These are phyloP conservation scores for Anticlea derivata DNA, from an alignment of 2,888 invertebrate species.

Conservation along the genomic window DNA sequence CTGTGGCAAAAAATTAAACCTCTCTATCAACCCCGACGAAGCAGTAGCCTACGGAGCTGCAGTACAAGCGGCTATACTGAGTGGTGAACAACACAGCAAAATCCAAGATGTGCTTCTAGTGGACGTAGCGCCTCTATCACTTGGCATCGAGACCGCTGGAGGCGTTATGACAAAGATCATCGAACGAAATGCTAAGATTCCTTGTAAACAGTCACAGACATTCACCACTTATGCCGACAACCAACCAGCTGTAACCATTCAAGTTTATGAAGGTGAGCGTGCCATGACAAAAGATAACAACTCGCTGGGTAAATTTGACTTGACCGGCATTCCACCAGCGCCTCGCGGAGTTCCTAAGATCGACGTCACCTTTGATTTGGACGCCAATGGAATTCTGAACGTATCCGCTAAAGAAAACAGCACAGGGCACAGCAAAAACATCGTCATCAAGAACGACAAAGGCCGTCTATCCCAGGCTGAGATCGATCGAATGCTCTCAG, in stretches of 20 bases:
- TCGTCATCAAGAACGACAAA: conserved; percentile 92
- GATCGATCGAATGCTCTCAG: conserved; percentile 90
- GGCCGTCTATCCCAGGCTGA: conserved; percentile 91
- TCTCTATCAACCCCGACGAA: conserved; percentile 91
- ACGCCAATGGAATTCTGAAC: conserved; percentile 92
- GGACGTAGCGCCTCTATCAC: conserved; percentile 86
- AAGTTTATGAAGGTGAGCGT: conserved; percentile 90
- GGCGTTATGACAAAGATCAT: conserved; percentile 91
- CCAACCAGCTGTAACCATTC: conserved; percentile 89
- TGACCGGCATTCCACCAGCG: conserved; percentile 88
- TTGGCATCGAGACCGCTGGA: conserved; percentile 91
- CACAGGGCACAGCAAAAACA: conserved; percentile 87
- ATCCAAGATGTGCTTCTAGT: conserved; percentile 87
- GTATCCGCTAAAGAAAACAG: conserved; percentile 91
- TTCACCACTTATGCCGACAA: conserved; percentile 93
- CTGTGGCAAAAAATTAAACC: conserved; percentile 88
- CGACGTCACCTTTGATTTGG: conserved; percentile 89
- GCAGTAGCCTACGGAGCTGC: conserved; percentile 92
- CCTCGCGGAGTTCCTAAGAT: conserved; percentile 88
- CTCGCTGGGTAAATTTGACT: conserved; percentile 85
- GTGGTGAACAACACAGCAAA: conserved; percentile 88
- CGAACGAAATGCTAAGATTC: conserved; percentile 88
- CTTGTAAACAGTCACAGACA: conserved; percentile 87
- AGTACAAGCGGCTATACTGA: conserved; percentile 88
- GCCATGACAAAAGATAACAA: conserved; percentile 93